Base-by-base conservation (phyloP, 2,888 invertebrate species). In the Teinopalpus imperialis region DNA sequence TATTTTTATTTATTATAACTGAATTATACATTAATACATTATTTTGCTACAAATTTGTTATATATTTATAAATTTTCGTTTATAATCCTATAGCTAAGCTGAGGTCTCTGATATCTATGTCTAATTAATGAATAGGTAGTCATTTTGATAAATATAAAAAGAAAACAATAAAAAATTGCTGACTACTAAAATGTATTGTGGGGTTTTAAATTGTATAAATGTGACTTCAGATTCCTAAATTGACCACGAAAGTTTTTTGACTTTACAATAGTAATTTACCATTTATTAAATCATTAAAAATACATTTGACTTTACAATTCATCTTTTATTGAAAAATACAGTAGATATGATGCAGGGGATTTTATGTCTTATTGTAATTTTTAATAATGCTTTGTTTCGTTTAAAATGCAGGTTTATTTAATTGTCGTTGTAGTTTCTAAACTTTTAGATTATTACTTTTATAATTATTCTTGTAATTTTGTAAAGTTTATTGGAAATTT, bases 371-470 rank as follows among this genome's bases (percentile, higher is more conserved):
- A 29, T 4, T 34, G n/a, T 16, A 16, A 10, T 18, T 24, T 14
- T 21, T 21, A n/a, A 21, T 21, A 31, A 16, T 29, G 23, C 31
- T 40, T 23, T 16, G 8, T 10, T 30, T 21, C n/a, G 12, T 26
- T 32, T 43, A 12, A 46, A 41, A 46, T 44, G 30, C 45, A 10
- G 47, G 45, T 44, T 49, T 42, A 43, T 44, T 48, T 49, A 48
- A 54, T 58, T 68, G 64, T 74, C 72, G 64, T 67, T 69, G 69
- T 69, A 60, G 60, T 68, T 58, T 75, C 63, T 76, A 74, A 70
- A 72, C 72, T 75, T 76, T 75, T 73, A 71, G 68, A 80, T 68
- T 59, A 74, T 81, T 82, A 80, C 80, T 78, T 81, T 78, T 81
- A 45, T 79, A 75, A 53, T 50, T 53, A 50, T 40, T 48, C 50